These are phyloP conservation scores for Enoplosus armatus DNA, from an alignment of 2,797 vertebrate genomes.

Conservation along the genomic window DNA sequence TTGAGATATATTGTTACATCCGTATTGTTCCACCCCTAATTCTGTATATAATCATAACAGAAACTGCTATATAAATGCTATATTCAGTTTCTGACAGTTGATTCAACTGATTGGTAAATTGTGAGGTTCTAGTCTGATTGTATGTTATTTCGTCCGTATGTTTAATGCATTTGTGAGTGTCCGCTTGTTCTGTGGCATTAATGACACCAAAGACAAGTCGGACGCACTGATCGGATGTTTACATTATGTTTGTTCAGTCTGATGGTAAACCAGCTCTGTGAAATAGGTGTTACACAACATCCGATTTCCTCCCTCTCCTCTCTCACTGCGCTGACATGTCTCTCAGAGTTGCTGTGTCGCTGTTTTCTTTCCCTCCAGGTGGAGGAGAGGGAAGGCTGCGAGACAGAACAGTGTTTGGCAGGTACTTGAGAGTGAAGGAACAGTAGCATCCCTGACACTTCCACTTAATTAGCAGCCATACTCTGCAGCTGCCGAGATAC, in stretches of 20 bases:
- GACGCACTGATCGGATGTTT: slow-evolving; percentile 11
- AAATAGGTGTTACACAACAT: slow-evolving; percentile 22
- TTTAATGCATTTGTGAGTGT: background rate
- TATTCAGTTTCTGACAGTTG: background rate
- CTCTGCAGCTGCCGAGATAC: slow-evolving; percentile 36
- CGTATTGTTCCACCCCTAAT: no score
- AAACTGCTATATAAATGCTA: background rate
- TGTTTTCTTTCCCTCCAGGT: slow-evolving; percentile 9
- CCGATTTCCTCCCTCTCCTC: slow-evolving; percentile 11
- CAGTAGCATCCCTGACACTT: slow-evolving; percentile 45
- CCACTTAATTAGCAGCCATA: slow-evolving; percentile 60
- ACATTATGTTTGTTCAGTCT: background rate
- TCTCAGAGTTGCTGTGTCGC: slow-evolving; percentile 22
- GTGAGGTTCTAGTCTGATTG: background rate
- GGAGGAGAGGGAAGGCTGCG: slow-evolving; percentile 40
- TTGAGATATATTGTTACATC: no score
- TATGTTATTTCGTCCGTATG: background rate
- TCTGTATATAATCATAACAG: background rate
- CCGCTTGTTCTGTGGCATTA: background rate
- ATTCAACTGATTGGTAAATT: background rate
- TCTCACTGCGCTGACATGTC: slow-evolving; percentile 6
- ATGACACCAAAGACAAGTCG: background rate
- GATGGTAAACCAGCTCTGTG: slow-evolving; percentile 5
- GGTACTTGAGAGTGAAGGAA: slow-evolving; percentile 50
- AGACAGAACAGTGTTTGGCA: slow-evolving; percentile 50